Evolutionary conservation across 1,140 invertebrate genomes (phyloP).

Genomic region (Adelges cooleyi): DNA sequence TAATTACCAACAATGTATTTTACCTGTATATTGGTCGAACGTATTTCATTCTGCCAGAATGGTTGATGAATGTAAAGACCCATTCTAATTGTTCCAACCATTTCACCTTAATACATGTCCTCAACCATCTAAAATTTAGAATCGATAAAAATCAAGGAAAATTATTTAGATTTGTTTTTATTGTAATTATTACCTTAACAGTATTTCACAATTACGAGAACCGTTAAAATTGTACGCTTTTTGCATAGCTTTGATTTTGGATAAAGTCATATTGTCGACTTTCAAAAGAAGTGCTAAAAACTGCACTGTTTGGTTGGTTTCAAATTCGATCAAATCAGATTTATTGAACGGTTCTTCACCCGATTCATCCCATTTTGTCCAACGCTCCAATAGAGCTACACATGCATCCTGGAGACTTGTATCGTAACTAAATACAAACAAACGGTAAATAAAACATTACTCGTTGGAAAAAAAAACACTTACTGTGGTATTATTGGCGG

Average conservation of each 20-base stretch:
- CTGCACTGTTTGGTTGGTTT: constrained; percentile 55
- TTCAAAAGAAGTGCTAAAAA: constrained; percentile 60
- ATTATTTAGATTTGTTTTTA: neutral
- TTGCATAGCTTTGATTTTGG: constrained; percentile 53
- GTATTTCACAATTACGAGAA: constrained; percentile 66
- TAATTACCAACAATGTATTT: neutral
- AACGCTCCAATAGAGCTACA: constrained; percentile 46
- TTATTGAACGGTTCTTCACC: constrained; percentile 39
- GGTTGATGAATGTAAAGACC: constrained; percentile 64
- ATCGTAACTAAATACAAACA: constrained; percentile 50
- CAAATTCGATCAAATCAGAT: constrained; percentile 46
- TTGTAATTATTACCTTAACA: constrained; percentile 40
- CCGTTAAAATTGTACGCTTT: constrained; percentile 53
- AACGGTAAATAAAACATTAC: neutral
- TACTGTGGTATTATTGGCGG: constrained; percentile 73
- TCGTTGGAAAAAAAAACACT: constrained; percentile 32
- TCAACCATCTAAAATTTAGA: constrained; percentile 57
- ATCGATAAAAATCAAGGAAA: constrained; percentile 27
- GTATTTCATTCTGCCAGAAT: constrained; percentile 83
- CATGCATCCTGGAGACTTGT: constrained; percentile 54
- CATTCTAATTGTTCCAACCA: constrained; percentile 52
- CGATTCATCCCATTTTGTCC: constrained; percentile 43
- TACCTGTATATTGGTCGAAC: constrained; percentile 68
- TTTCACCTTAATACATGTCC: constrained; percentile 59
- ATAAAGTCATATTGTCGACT: constrained; percentile 41